Evolutionary conservation across 2,113 vertebrate genomes (phyloP).

Genomic region (Neomonachus schauinslandi): DNA sequence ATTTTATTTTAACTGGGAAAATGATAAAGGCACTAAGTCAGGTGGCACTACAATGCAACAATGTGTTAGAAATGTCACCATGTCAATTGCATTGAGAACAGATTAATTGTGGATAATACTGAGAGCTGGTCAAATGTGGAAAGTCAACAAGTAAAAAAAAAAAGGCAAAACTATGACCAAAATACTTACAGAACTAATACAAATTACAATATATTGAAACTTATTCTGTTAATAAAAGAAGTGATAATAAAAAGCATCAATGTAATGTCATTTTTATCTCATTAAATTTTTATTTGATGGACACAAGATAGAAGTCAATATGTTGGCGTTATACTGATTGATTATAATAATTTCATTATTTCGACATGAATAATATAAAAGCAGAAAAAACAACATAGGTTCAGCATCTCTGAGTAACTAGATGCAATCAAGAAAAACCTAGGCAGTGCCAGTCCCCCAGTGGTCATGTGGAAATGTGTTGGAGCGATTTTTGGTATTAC

Average conservation of each 20-base stretch:
- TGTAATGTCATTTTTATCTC: neutral
- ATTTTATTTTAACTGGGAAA: neutral
- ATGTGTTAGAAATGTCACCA: neutral
- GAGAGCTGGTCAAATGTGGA: neutral
- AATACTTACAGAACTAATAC: neutral
- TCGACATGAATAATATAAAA: neutral
- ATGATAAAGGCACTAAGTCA: neutral
- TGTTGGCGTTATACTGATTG: neutral
- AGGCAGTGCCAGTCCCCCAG: too few species aligned
- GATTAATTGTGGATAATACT: neutral
- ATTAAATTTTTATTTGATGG: neutral
- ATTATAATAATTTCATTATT: neutral
- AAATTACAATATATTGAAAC: neutral
- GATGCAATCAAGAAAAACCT: neutral
- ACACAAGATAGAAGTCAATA: neutral
- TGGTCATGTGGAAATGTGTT: rapidly evolving
- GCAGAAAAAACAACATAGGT: neutral
- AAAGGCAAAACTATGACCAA: neutral
- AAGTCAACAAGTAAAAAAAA: neutral
- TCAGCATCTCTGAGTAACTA: neutral
- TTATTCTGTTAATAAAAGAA: neutral
- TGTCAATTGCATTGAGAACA: neutral
- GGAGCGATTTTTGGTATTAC: neutral
- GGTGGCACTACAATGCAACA: neutral
- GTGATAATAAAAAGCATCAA: neutral